A percentile compares a stretch with the other conserved stretches of the same genome.
Conservation (phyloP, 2,797 vertebrate species). For the Carapus acus region DNA sequence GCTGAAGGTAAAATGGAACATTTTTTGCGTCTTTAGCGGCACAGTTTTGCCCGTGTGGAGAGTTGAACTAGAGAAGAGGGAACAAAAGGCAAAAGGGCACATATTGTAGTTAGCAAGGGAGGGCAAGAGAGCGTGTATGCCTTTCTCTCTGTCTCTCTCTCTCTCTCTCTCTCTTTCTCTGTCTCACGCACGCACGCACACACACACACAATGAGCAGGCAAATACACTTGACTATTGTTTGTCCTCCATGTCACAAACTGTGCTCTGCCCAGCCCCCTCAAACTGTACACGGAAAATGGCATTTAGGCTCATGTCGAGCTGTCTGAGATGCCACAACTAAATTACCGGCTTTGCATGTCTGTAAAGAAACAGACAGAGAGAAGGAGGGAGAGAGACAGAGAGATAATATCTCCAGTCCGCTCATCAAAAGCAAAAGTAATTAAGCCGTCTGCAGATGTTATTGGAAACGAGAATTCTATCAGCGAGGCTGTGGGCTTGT, state of each 20-base stretch:
- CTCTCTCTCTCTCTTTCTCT: not conserved
- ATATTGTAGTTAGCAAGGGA: conserved; percentile 1
- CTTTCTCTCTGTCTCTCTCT: not conserved
- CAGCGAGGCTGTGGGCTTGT: conserved; percentile 60
- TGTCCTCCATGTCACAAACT: no score
- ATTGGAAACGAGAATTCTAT: conserved; percentile 72
- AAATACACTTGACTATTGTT: no score
- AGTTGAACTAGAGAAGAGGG: conserved; percentile 12
- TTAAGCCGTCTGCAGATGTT: conserved; percentile 74
- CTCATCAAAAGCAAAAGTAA: conserved; percentile 75
- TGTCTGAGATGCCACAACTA: conserved; percentile 45
- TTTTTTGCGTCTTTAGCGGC: conserved; percentile 14
- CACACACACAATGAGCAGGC: conserved; percentile 1
- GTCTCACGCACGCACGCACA: no score
- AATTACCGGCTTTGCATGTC: conserved; percentile 50
- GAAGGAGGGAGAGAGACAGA: conserved; percentile 37
- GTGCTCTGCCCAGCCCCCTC: no score
- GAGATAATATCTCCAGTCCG: conserved; percentile 63
- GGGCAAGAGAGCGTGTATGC: not conserved
- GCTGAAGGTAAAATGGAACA: conserved; percentile 31
- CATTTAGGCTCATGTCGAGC: conserved; percentile 33
- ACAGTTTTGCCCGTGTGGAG: conserved; percentile 31
- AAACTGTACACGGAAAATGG: conserved; percentile 31
- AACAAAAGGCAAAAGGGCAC: conserved; percentile 27
- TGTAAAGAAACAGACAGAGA: conserved; percentile 24